These are phyloP conservation scores for Pseudeuparius sepicola DNA, from an alignment of 2,888 invertebrate species.

Conservation along the genomic window DNA sequence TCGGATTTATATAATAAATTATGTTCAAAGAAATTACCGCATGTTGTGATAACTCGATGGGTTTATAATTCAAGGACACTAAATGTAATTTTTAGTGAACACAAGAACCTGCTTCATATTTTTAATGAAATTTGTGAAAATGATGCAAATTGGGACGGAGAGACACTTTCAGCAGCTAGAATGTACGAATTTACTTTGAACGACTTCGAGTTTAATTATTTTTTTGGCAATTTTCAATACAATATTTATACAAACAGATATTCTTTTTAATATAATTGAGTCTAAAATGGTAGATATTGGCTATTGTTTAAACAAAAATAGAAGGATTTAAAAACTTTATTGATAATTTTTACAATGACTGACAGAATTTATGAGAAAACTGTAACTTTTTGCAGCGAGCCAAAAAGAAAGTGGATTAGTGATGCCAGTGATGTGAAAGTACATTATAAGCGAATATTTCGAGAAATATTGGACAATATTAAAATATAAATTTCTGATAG, in stretches of 20 bases:
- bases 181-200: slow-evolving; percentile 8
- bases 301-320: slow-evolving; percentile 11
- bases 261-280: slow-evolving; percentile 8
- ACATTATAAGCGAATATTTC: no score
- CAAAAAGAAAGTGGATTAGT: no score
- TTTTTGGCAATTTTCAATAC: no score
- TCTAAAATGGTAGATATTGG: slow-evolving; percentile 7
- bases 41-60: slow-evolving; percentile 16
- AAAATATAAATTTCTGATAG: no score
- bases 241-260: no score
- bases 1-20: slow-evolving; percentile 12
- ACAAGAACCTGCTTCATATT: slow-evolving; percentile 1
- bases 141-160: slow-evolving; percentile 7
- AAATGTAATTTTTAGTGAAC: slow-evolving; percentile 10
- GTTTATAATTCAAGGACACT: slow-evolving; percentile 13
- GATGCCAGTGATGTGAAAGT: no score
- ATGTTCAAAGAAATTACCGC: slow-evolving; percentile 17
- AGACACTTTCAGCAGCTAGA: slow-evolving; percentile 7
- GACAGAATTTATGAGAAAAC: no score
- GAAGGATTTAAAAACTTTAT: slow-evolving; percentile 5
- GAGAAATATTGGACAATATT: no score
- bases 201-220: slow-evolving; percentile 11
- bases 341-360: no score
- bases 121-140: slow-evolving; percentile 4
- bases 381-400: no score